These are phyloP conservation scores for Acridotheres tristis DNA, from an alignment of 2,797 vertebrate genomes.

Conservation along the genomic window DNA sequence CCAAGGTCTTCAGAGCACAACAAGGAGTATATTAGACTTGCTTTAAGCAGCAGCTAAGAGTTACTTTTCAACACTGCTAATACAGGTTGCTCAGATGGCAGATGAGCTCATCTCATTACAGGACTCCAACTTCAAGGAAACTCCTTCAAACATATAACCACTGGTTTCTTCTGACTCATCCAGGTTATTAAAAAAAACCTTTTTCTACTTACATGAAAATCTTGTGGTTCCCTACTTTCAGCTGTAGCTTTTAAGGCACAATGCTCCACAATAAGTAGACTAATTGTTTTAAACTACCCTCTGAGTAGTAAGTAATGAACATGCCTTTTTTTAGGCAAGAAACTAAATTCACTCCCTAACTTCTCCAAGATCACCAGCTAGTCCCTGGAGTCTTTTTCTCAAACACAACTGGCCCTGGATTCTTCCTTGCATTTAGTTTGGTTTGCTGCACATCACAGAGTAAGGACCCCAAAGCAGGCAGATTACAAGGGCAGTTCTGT, in stretches of 20 bases:
- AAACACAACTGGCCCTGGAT: not conserved
- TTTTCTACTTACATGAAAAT: conserved; percentile 17
- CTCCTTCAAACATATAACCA: not conserved
- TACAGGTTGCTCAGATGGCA: not conserved
- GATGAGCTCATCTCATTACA: conserved; percentile 45
- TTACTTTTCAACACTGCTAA: conserved; percentile 1
- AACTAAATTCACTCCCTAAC: not conserved
- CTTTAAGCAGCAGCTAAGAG: not conserved
- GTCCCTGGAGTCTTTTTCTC: not conserved
- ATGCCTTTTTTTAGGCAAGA: not conserved
- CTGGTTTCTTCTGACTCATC: conserved; percentile 13
- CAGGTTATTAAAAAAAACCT: not conserved
- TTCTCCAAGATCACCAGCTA: not conserved
- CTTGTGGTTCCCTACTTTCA: conserved; percentile 5
- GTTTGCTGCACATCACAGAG: not conserved
- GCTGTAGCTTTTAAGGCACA: conserved; percentile 22
- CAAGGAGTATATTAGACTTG: not conserved
- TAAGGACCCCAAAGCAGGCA: rapidly evolving
- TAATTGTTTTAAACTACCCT: conserved; percentile 47
- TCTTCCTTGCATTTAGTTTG: not conserved
- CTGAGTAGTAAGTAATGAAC: not conserved
- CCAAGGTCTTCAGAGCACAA: not conserved
- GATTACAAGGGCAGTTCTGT: not conserved
- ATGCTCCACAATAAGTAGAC: not conserved
- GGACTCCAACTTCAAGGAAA: conserved; percentile 19